Conservation (phyloP, 2,888 invertebrate genomes). For the Pseudoips prasinana region DNA sequence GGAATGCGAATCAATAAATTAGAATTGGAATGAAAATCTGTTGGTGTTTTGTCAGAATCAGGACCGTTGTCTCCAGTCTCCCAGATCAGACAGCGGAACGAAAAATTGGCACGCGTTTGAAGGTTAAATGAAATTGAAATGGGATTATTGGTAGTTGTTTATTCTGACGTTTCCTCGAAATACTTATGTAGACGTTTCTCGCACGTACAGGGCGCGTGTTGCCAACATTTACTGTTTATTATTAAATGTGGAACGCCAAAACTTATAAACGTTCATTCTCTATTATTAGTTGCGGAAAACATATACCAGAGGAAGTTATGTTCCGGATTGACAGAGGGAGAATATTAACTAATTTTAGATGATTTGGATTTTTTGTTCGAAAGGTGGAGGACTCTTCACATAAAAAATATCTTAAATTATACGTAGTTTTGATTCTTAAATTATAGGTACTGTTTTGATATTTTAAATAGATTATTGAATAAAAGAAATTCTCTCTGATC, state of each 20-base stretch:
- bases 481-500: too few species aligned
- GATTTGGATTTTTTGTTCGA: too few species aligned
- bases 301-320: conserved; percentile 1
- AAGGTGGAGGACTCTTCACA: too few species aligned
- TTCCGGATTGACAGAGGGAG: too few species aligned
- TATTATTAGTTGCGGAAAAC: conserved; percentile 4
- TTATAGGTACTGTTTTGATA: too few species aligned
- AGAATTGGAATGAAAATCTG: too few species aligned
- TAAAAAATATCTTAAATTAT: too few species aligned
- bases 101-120: conserved; percentile 59
- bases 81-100: conserved; percentile 48
- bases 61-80: conserved; percentile 38
- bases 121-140: conserved; percentile 65
- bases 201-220: conserved; percentile 45
- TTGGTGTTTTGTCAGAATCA: too few species aligned
- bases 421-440: too few species aligned
- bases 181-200: conserved; percentile 46
- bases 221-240: conserved; percentile 55
- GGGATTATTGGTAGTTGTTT: conserved; percentile 40
- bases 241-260: conserved; percentile 30
- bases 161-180: conserved; percentile 59
- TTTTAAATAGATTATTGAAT: too few species aligned
- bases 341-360: too few species aligned
- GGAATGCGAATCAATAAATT: too few species aligned
- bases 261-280: conserved; percentile 12